Base-by-base conservation (phyloP, 2,797 vertebrate species). In the Mus caroli region DNA sequence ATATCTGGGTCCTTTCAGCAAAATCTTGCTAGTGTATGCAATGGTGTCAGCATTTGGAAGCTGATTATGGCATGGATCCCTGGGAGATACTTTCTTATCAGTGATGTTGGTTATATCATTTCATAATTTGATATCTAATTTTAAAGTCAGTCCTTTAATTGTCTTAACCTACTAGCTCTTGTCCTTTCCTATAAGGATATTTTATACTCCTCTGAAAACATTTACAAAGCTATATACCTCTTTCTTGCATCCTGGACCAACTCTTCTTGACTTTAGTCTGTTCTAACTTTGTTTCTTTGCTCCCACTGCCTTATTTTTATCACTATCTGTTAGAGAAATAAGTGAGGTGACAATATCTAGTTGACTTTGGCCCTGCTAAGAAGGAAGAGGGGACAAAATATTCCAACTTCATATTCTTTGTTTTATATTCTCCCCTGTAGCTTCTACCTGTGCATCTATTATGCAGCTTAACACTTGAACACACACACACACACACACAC, bases 101-200 rank as follows among this genome's bases (percentile, higher is more conserved):
- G 40, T 40, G 71, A 58, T 10, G 0, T 54, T 76, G 28, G 82
- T 71, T 77, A n/a, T 75, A 79, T 58, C 58, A 86, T 86, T 95
- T 92, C 67, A 86, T 69, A 88, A 91, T 64, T 82, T 83, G 43
- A 37, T 52, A 9, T 75, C 60, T 92, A 69, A 83, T 78, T 97
- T 79, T 89, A 22, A 34, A 40, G 85, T 90, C 43, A 90, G 52
- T 84, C 34, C 52, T 93, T 26, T 90, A 64, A 88, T 91, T 96
- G 67, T 75, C 62, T 93, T 93, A 77, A 64, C 80, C 43, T 91
- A 31, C 60, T 40, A 89, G 50, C 58, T 94, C 67, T 83, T 62
- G 3, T 71, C 75, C 62, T 50, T 85, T 40, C 78, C 4, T 52
- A 31, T 77, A 26, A 88, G 50, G 62, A 20, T 80, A 22, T 4